Conservation (phyloP, 2,113 vertebrate genomes). For the Anser brachyrhynchus region DNA sequence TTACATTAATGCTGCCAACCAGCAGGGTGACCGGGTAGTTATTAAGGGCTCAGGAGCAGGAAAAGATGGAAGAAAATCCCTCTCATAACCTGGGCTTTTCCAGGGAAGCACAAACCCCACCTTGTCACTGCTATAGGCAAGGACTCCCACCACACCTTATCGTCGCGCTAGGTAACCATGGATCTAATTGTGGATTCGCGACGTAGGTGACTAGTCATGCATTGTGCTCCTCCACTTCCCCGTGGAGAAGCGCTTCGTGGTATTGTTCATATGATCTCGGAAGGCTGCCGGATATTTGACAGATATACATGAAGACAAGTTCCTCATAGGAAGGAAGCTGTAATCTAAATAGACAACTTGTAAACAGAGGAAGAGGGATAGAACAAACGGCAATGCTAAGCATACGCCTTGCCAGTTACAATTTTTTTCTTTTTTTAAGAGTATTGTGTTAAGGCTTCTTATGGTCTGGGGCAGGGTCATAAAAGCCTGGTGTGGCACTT, state of each 20-base stretch:
- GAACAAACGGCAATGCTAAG: background rate
- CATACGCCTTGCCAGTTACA: background rate
- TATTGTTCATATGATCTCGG: background rate
- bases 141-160: constrained; percentile 17
- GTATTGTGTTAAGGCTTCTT: background rate
- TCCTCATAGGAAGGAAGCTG: constrained; percentile 30
- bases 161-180: background rate
- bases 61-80: background rate
- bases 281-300: background rate
- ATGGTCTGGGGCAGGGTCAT: background rate
- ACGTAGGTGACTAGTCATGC: background rate
- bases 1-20: background rate
- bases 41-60: background rate
- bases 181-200: background rate
- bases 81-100: background rate
- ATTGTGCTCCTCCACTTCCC: background rate
- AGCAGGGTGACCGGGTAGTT: background rate
- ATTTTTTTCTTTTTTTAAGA: fast-evolving
- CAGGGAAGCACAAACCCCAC: background rate
- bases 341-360: constrained; percentile 10
- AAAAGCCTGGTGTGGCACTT: background rate
- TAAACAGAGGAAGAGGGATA: constrained; percentile 21
- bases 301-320: background rate
- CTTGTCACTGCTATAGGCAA: background rate
- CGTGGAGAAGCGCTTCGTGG: background rate